phyloP scores from a whole-genome alignment of 2,888 invertebrate genomes.

The Eilema sororculum region DNA sequence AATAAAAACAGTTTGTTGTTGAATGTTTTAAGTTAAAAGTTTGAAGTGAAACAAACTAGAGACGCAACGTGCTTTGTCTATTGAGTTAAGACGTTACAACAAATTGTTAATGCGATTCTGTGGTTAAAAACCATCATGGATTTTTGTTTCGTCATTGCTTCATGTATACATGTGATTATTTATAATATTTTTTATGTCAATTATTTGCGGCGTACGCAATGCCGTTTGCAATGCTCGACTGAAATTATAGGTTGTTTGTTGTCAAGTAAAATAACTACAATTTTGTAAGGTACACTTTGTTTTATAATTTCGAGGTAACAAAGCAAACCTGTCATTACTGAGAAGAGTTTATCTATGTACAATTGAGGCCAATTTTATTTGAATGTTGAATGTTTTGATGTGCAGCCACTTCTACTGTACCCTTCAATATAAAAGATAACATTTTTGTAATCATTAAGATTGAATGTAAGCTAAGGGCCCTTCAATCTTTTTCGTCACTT shows the following conservation, averaged over 20 bases:
- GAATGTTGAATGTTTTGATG: conserved; percentile 6
- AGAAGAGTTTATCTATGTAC: conserved; percentile 15
- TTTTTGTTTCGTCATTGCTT: conserved; percentile 41
- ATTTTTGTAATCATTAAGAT: neutral
- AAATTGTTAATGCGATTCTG: conserved; percentile 49
- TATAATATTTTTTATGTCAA: conserved; percentile 41
- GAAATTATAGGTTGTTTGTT: conserved; percentile 27
- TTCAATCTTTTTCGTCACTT: neutral
- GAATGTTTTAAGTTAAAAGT: neutral
- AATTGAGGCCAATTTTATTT: conserved; percentile 16
- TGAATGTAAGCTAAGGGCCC: neutral
- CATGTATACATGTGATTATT: conserved; percentile 42
- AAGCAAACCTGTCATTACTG: conserved; percentile 17
- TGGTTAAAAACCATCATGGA: conserved; percentile 37
- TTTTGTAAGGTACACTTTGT: conserved; percentile 23
- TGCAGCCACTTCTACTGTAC: neutral
- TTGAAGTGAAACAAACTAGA: neutral
- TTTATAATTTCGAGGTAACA: conserved; percentile 26
- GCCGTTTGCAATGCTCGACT: conserved; percentile 38
- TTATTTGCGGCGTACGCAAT: conserved; percentile 33
- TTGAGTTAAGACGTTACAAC: conserved; percentile 45
- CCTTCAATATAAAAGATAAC: neutral
- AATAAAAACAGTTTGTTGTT: neutral
- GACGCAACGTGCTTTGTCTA: conserved; percentile 24
- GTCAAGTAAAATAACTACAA: conserved; percentile 27